A percentile compares a stretch with the other conserved stretches of the same genome.
These are phyloP conservation scores for Caerostris extrusa DNA, from an alignment of 1,140 invertebrate species.

Conservation along the genomic window DNA sequence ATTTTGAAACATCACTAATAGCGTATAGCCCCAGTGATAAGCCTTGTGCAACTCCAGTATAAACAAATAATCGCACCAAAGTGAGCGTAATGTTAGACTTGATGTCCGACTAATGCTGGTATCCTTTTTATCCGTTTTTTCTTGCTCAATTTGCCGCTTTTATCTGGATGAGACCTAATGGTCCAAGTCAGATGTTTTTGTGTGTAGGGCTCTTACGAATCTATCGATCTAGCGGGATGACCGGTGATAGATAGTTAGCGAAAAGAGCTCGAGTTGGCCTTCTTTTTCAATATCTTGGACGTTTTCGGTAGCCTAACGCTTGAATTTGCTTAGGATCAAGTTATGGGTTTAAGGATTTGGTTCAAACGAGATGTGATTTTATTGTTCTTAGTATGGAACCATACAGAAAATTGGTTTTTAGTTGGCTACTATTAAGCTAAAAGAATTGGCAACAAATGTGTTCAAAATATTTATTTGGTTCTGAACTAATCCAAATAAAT, in stretches of 20 bases:
- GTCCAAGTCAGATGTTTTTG: constrained; percentile 45
- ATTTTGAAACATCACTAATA: constrained; percentile 11
- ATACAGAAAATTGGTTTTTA: too few relatives aligned
- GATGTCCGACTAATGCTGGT: constrained; percentile 52
- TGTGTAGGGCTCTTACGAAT: not conserved
- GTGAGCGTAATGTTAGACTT: not conserved
- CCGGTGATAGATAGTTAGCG: not conserved
- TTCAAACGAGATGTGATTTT: not conserved
- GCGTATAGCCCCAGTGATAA: not conserved
- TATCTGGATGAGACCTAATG: constrained; percentile 34
- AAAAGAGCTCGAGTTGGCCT: not conserved
- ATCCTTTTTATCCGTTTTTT: constrained; percentile 60
- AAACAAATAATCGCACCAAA: constrained; percentile 44
- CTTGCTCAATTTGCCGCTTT: constrained; percentile 54
- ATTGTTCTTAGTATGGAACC: too few relatives aligned
- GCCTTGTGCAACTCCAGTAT: not conserved
- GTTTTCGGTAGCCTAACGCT: not conserved
- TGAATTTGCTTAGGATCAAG: not conserved
- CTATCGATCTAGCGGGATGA: not conserved
- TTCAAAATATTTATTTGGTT: too few relatives aligned
- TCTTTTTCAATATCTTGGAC: not conserved
- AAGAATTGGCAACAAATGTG: too few relatives aligned
- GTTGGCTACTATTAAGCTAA: too few relatives aligned
- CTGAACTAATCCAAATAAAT: too few relatives aligned
- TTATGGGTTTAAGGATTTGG: not conserved